Conservation (phyloP, 2,113 vertebrate species). For the Panthera leo region DNA sequence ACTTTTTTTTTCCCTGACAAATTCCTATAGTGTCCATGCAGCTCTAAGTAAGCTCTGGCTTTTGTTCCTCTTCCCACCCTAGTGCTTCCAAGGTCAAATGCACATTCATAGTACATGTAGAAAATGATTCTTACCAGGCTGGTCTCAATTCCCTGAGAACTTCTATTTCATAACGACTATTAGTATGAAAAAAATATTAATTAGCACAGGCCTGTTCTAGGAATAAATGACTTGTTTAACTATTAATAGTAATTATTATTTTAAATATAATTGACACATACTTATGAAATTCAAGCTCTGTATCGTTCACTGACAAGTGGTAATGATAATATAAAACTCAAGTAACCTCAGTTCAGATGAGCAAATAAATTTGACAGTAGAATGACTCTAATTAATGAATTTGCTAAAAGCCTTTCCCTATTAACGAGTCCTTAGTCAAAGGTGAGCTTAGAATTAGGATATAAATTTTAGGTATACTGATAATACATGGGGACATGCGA, state of each 20-base stretch:
- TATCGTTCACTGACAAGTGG: background rate
- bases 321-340: conserved; percentile 21
- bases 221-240: background rate
- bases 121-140: background rate
- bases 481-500: background rate
- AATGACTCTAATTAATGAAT: conserved; percentile 33
- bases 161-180: background rate
- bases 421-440: background rate
- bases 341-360: background rate
- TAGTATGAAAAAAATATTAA: background rate
- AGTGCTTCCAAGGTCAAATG: background rate
- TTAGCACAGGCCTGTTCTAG: background rate
- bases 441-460: background rate
- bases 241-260: conserved; percentile 1
- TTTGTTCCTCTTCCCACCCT: background rate
- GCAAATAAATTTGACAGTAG: conserved; percentile 24
- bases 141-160: background rate
- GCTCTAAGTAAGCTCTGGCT: background rate
- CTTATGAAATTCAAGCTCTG: background rate
- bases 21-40: background rate
- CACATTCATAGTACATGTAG: too few species aligned
- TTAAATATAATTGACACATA: background rate
- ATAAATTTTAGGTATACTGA: background rate
- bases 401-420: background rate
- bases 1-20: background rate